A percentile compares a stretch with the other conserved stretches of the same genome.
Evolutionary conservation across 2,888 invertebrate species (phyloP).

Genomic region (Timema podura): DNA sequence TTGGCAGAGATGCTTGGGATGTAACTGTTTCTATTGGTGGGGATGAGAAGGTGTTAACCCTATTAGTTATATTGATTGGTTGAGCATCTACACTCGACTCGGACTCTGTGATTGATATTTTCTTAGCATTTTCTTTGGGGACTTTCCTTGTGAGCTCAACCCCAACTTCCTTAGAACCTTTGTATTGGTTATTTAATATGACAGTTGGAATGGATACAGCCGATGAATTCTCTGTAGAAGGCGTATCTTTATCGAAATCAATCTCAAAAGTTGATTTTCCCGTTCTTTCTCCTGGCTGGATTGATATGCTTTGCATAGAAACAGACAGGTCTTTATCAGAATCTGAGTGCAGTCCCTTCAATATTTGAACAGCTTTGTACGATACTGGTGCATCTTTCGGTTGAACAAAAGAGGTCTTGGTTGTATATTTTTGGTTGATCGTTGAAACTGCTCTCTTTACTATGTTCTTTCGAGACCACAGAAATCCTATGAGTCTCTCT

Average conservation of each 20-base stretch:
- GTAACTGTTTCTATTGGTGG: background rate
- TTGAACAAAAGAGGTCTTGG: slow-evolving; percentile 14
- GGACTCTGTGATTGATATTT: slow-evolving; percentile 11
- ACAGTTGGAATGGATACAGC: background rate
- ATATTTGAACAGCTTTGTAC: background rate
- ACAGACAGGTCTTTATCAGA: slow-evolving; percentile 1
- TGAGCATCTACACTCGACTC: slow-evolving; percentile 1
- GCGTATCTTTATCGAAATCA: background rate
- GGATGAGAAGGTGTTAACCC: background rate
- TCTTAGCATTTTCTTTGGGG: slow-evolving; percentile 9
- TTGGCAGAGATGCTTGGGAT: background rate
- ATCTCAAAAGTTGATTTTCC: too few relatives aligned
- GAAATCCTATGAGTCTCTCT: too few relatives aligned
- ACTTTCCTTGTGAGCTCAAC: slow-evolving; percentile 10
- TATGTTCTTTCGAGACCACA: too few relatives aligned
- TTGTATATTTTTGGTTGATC: slow-evolving; percentile 12
- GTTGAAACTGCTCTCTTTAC: too few relatives aligned
- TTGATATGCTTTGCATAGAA: slow-evolving; percentile 4
- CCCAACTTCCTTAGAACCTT: background rate
- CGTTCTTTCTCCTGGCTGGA: background rate
- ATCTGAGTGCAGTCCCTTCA: background rate
- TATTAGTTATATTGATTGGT: background rate
- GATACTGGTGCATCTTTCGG: slow-evolving; percentile 10
- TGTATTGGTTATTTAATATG: background rate
- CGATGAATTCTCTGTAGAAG: background rate